These are phyloP conservation scores for Sepiola atlantica DNA, from an alignment of 2,888 invertebrate species.

Conservation along the genomic window DNA sequence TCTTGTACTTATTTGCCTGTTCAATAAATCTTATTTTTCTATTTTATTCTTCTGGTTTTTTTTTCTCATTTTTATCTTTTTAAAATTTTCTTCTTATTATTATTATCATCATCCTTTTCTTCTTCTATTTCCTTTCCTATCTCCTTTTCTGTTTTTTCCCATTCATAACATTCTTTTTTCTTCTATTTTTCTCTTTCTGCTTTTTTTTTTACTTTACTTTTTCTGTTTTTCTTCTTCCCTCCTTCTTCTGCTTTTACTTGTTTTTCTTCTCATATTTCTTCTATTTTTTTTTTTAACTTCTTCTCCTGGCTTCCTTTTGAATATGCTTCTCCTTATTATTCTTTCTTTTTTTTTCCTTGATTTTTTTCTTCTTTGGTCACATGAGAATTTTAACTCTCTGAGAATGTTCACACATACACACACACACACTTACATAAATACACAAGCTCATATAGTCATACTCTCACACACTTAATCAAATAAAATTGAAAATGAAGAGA, in stretches of 20 bases:
- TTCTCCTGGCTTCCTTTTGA: background rate
- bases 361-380: background rate
- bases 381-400: background rate
- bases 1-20: background rate
- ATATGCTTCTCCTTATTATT: background rate
- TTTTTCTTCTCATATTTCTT: background rate
- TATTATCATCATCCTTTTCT: rapidly evolving
- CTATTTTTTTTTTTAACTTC: background rate
- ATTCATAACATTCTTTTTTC: too few species aligned
- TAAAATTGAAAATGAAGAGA: background rate
- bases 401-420: too few species aligned
- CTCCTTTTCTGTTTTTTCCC: background rate
- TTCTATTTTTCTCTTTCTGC: too few species aligned
- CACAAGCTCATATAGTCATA: too few species aligned
- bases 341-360: background rate
- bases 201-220: too few species aligned
- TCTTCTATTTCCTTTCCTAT: background rate
- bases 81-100: background rate
- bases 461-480: too few species aligned
- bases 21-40: background rate
- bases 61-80: background rate
- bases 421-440: too few species aligned
- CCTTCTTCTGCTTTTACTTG: too few species aligned
- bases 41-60: background rate
- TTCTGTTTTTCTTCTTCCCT: too few species aligned